A percentile compares a stretch with the other conserved stretches of the same genome.
These are phyloP conservation scores for Erithacus rubecula DNA, from an alignment of 2,797 vertebrate genomes.

Conservation along the genomic window DNA sequence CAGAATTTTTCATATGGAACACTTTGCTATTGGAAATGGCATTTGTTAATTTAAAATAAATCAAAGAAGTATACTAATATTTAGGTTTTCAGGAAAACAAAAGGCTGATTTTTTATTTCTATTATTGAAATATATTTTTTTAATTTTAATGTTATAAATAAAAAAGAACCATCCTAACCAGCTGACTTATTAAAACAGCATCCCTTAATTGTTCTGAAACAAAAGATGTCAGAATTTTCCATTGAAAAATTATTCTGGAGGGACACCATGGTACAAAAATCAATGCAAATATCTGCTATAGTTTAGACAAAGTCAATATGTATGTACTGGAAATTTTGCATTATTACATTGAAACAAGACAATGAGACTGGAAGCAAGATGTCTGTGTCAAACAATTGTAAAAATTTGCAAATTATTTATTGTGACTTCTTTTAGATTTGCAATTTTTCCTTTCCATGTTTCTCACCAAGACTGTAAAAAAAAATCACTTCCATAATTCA, in stretches of 20 bases:
- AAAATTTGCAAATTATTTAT: slow-evolving; percentile 42
- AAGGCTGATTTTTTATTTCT: neutral
- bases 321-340: neutral
- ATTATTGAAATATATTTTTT: neutral
- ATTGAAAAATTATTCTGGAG: neutral
- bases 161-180: neutral
- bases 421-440: neutral
- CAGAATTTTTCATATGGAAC: neutral
- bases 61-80: neutral
- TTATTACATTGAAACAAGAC: slow-evolving; percentile 17
- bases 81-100: neutral
- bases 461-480: neutral
- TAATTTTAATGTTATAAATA: neutral
- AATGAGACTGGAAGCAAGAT: neutral
- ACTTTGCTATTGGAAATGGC: neutral
- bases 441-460: neutral
- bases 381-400: slow-evolving; percentile 14
- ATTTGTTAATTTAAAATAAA: neutral
- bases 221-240: neutral
- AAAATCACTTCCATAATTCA: neutral
- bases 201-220: neutral
- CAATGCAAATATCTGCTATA: neutral
- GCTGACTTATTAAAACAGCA: neutral
- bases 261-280: neutral
- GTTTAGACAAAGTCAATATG: slow-evolving; percentile 15